Evolutionary conservation across 1,140 invertebrate species (phyloP).

Genomic region (Cataglyphis hispanica): DNA sequence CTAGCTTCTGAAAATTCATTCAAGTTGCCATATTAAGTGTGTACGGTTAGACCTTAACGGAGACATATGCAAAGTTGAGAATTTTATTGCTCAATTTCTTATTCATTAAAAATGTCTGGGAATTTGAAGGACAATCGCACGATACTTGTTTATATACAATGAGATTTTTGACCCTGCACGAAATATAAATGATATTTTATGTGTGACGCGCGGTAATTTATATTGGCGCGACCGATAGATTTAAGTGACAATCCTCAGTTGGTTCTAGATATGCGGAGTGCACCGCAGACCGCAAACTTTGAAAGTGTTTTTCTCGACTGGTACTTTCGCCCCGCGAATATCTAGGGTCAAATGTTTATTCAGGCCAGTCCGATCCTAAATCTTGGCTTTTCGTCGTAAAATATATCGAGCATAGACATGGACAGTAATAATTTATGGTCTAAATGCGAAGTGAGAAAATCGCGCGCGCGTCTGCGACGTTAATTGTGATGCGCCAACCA

Average conservation of each 20-base stretch:
- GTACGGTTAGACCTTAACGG: neutral
- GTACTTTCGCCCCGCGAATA: conserved; percentile 39
- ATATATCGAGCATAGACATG: conserved; percentile 9
- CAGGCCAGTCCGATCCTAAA: conserved; percentile 10
- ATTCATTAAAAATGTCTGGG: neutral
- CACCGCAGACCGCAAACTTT: conserved; percentile 34
- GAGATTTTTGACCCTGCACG: neutral
- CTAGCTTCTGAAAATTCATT: neutral
- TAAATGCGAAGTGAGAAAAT: conserved; percentile 7
- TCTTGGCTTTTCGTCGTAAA: conserved; percentile 14
- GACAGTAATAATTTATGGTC: neutral
- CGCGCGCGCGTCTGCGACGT: too few relatives aligned
- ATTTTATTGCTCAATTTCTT: neutral
- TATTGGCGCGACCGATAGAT: conserved; percentile 16
- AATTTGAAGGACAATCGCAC: neutral
- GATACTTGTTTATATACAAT: neutral
- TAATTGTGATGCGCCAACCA: neutral
- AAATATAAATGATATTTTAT: conserved; percentile 35
- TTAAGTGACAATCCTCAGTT: conserved; percentile 8
- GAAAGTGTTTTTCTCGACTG: conserved; percentile 12
- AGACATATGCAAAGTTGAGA: neutral
- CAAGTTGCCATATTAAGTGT: neutral
- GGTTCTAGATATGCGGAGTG: neutral
- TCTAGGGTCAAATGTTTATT: conserved; percentile 20
- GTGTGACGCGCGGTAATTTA: conserved; percentile 15